Evolutionary conservation across 1,140 invertebrate genomes (phyloP), one percentile per base, ranked within the genome.

Genomic region (Asbolus verrucosus): DNA sequence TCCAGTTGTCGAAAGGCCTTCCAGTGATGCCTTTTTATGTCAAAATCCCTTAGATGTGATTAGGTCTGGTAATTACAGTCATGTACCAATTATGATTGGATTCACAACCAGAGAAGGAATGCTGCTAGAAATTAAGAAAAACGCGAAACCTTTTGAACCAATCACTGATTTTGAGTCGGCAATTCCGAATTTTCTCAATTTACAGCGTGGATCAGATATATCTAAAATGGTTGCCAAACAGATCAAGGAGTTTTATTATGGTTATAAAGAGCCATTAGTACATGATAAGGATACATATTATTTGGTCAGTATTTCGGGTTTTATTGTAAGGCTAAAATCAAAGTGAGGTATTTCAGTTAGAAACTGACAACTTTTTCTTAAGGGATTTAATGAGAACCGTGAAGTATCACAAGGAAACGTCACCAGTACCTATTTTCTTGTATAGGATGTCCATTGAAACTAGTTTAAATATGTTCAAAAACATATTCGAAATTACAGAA

Each of bases 371-470:
- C 39, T 46, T 65, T 4, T 73, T 73, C 19, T 15, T 76, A 11
- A 39, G 41, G 31, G 73, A 65, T 6, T 71, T 76, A 18, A 33
- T 70, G 16, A 62, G 11, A 11, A 68, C 70, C n/a, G 59, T 70
- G 2, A 72, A 70, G 24, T 60, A 70, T 54, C 77, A 77, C 33
- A 14, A 39, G 5, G 39, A 71, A 63, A 73, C 65, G 33, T 81
- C 81, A 9, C 78, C 73, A 16, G 71, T 78, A 46, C 80, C 82
- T 0, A 75, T 86, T 33, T 86, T 83, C 73, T 84, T 85, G 16
- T 87, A 86, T 65, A 81, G 81, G 73, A 84, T 87, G 71, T 83
- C 84, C 41, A 82, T 84, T 43, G 83, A 70, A 39, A 54, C 24
- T 11, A 43, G 24, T 43, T 14, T 70, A 11, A 61, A 27, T 24